Conservation (phyloP, 2,888 invertebrate genomes). For the Hermaeophaga mercurialis region DNA sequence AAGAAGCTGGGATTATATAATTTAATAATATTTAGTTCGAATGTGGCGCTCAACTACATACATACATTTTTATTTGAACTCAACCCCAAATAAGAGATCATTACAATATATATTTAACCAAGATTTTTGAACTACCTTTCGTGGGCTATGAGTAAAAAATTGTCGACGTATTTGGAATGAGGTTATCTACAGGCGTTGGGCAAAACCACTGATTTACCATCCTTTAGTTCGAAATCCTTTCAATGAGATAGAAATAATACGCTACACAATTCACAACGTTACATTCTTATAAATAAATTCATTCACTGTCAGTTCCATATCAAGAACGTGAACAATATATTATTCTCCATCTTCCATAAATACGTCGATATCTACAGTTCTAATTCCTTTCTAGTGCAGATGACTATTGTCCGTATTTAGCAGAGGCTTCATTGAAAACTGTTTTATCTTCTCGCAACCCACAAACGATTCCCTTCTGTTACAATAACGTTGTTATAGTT, state of each 20-base stretch:
- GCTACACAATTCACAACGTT: not conserved
- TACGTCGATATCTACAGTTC: conserved; percentile 33
- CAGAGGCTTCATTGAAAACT: conserved; percentile 30
- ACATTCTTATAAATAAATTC: conserved; percentile 32
- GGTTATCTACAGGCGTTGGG: no score
- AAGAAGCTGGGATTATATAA: no score
- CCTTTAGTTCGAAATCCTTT: not conserved
- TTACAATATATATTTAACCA: no score
- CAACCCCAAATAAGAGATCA: no score
- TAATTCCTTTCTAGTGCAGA: conserved; percentile 31
- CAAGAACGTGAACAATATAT: conserved; percentile 28
- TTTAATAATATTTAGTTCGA: no score
- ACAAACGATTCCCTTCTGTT: not conserved
- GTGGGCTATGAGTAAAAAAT: no score
- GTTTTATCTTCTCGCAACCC: conserved; percentile 27
- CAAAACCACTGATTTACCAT: no score
- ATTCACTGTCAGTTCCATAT: conserved; percentile 30
- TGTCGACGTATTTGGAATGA: no score
- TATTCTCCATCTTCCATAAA: conserved; percentile 30
- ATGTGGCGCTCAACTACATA: no score
- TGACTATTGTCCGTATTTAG: conserved; percentile 32
- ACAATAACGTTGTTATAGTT: conserved; percentile 8
- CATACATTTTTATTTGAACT: no score
- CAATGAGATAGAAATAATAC: conserved; percentile 15
- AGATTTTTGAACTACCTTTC: no score